These are phyloP conservation scores for Sorex araneus DNA, from an alignment of 2,113 vertebrate species.

Conservation along the genomic window DNA sequence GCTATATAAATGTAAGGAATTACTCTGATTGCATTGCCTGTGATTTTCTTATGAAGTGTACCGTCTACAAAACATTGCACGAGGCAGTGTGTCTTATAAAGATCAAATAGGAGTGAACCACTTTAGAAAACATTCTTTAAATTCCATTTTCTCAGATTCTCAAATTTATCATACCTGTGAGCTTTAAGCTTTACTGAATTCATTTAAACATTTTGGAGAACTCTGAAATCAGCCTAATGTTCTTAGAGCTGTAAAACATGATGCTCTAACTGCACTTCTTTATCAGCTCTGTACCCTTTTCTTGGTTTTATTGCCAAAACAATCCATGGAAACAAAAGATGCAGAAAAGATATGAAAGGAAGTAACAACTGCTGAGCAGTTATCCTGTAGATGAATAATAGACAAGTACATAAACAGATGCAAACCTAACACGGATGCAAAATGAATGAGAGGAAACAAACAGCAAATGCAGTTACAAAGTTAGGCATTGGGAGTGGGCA, in stretches of 20 bases:
- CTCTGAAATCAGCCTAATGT: conserved; percentile 83
- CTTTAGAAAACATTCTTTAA: conserved; percentile 75
- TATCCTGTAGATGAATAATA: conserved; percentile 85
- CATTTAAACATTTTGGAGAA: conserved; percentile 69
- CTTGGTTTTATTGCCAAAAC: conserved; percentile 83
- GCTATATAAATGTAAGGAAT: conserved; percentile 59
- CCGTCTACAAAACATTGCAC: conserved; percentile 72
- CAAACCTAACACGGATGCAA: conserved; percentile 73
- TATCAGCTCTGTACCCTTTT: conserved; percentile 76
- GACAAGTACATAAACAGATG: conserved; percentile 83
- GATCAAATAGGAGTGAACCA: conserved; percentile 55
- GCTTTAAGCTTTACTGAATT: conserved; percentile 74
- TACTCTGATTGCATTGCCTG: conserved; percentile 59
- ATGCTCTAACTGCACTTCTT: conserved; percentile 79
- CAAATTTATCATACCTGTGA: conserved; percentile 81
- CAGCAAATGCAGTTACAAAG: conserved; percentile 70
- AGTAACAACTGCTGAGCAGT: conserved; percentile 74
- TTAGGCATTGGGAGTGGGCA: conserved; percentile 67
- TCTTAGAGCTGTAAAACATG: conserved; percentile 76
- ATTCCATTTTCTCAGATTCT: conserved; percentile 61
- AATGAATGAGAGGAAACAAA: conserved; percentile 78
- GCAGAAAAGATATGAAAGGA: conserved; percentile 77
- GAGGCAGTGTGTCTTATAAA: conserved; percentile 50
- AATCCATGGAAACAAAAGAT: conserved; percentile 83
- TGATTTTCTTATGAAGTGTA: conserved; percentile 74